phyloP scores from a whole-genome alignment of 2,797 vertebrate species.

The Anabacerthia variegaticeps region DNA sequence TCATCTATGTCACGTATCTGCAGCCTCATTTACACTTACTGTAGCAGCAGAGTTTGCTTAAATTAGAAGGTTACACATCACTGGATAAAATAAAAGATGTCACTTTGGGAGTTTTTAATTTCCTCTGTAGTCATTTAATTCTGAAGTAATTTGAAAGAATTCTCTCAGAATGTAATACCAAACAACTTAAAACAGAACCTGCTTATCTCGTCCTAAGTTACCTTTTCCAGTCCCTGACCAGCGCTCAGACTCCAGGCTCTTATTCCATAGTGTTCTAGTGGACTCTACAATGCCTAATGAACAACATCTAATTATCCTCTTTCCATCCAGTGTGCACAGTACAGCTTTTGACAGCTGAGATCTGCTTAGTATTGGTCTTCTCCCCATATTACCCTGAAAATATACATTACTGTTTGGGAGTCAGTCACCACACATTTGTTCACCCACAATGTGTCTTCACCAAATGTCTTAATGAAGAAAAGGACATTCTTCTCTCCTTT shows the following conservation, averaged over 20 bases:
- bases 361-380: neutral
- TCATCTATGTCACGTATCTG: neutral
- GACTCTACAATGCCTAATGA: neutral
- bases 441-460: neutral
- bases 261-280: neutral
- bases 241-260: neutral
- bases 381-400: neutral
- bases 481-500: neutral
- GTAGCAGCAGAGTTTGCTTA: neutral
- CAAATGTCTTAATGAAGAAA: neutral
- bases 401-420: neutral
- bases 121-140: neutral
- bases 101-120: neutral
- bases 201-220: neutral
- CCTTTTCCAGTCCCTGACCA: neutral
- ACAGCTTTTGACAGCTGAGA: neutral
- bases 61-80: neutral
- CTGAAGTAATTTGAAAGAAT: neutral
- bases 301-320: neutral
- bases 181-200: neutral
- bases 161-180: neutral
- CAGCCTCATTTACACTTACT: conserved; percentile 3
- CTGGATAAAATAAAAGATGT: neutral
- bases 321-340: neutral
- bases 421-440: neutral